Evolutionary conservation across 2,888 invertebrate genomes (phyloP), one percentile per base, ranked within the genome.

Genomic region (Carcina quercana): DNA sequence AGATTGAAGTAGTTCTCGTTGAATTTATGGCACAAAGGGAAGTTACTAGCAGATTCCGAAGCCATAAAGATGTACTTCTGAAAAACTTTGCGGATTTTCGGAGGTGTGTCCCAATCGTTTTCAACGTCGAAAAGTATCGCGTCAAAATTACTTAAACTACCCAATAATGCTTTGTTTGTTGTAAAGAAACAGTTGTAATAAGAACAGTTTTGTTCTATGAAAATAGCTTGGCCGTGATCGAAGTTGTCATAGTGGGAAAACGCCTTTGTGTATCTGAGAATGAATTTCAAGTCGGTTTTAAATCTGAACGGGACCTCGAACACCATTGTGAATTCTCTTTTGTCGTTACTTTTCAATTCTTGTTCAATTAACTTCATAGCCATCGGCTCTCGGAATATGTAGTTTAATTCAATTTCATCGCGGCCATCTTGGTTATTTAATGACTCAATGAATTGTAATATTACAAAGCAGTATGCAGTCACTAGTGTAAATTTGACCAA

Each of bases 51-150:
- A 1, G 76, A 60, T 47, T 73, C 70, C 2, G 63, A 45, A 0
- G 69, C 66, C 1, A 73, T 64, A 37, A 85, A 87, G 11, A 88
- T 59, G 42, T 85, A 88, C 26, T 59, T 62, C 51, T 88, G 88
- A 35, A 69, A 38, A 0, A 59, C 39, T 2, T 52, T 50, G 40
- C 87, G 61, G 1, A 60, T 11, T 0, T 43, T n/a, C 0, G 71
- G 60, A 31, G 57, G 53, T 0, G 24, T 12, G 12, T 71, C 67
- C 71, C 72, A 75, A 33, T 40, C 42, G 30, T 64, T 65, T 38
- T 79, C 74, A 0, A 74, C 76, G 30, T 88, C 86, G 32, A 87
- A 87, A 1, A 88, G 28, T 4, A 88, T 59, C 0, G 86, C 88
- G 26, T 87, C 85, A 20, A 55, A 82, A 15, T 63, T 40, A 8